Base-by-base conservation (phyloP, 2,113 vertebrate genomes). In the Dromas ardeola region DNA sequence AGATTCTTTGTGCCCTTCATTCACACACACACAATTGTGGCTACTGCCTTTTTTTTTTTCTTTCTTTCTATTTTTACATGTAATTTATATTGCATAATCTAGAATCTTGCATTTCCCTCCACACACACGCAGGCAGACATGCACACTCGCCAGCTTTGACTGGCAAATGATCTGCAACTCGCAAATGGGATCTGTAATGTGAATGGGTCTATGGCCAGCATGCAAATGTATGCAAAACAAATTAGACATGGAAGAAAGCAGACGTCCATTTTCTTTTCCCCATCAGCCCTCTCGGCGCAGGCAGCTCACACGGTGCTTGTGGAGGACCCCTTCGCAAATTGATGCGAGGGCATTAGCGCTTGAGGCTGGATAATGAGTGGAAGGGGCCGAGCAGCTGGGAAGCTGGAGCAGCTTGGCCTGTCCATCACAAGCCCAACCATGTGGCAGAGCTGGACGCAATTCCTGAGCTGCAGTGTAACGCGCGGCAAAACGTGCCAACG, bases 391-490 rank as follows among this genome's bases (percentile, higher is more conserved):
- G 97, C 98, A 97, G 97, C 98, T 97, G 98, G 86, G 23, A 56
- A 93, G 83, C 94, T 4, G 1, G 40, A 61, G 76, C 90, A 71
- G 94, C 87, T 45, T 85, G 94, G 97, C 90, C 96, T 90, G 96
- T 90, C 86, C 90, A 29, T 95, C 97, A 77, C 38, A 9, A 86
- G 69, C 96, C 90, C 96, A 88, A 45, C 96, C 97, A 90, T 98
- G 98, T 97, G 96, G 97, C 97, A 97, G 95, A 85, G 56, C 96
- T 97, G 98, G 97, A 83, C 7, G 4, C 87, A 11, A 15, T 97
- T 98, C 98, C 96, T 67, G 90, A 80, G 86, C 96, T 71, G 87
- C 90, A 40, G 87, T n/a, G 71, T 19, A 34, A 83, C 84, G 63
- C 87, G 49, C 26, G 2, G 82, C 6, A 38, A 92, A 5, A 82